Evolutionary conservation across 2,888 invertebrate genomes (phyloP).

Genomic region (Antheraea yamamai): DNA sequence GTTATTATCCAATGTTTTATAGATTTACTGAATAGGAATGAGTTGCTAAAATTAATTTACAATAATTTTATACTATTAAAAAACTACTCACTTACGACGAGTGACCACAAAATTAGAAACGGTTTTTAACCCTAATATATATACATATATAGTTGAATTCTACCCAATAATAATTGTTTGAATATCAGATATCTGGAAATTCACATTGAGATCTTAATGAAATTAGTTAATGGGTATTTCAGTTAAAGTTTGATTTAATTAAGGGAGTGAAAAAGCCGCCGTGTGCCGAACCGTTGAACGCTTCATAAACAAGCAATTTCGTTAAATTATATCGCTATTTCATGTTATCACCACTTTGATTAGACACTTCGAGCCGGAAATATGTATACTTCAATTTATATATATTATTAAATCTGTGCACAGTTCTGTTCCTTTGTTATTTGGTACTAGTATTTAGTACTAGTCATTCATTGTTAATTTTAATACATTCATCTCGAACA

Average conservation of each 20-base stretch:
- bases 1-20: too few species aligned
- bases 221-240: background rate
- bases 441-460: too few species aligned
- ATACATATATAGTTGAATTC: background rate
- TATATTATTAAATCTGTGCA: too few species aligned
- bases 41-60: too few species aligned
- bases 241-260: background rate
- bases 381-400: too few species aligned
- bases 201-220: background rate
- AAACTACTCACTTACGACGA: too few species aligned
- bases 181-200: background rate
- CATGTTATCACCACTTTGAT: background rate
- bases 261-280: background rate
- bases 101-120: too few species aligned
- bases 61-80: too few species aligned
- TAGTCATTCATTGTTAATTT: too few species aligned
- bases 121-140: background rate
- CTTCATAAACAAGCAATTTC: background rate
- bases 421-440: too few species aligned
- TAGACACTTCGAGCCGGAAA: background rate
- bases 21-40: too few species aligned
- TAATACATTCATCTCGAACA: too few species aligned
- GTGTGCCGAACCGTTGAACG: background rate
- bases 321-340: background rate
- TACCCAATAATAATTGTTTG: background rate